Evolutionary conservation across 2,113 vertebrate genomes (phyloP).

Genomic region (Cygnus atratus): DNA sequence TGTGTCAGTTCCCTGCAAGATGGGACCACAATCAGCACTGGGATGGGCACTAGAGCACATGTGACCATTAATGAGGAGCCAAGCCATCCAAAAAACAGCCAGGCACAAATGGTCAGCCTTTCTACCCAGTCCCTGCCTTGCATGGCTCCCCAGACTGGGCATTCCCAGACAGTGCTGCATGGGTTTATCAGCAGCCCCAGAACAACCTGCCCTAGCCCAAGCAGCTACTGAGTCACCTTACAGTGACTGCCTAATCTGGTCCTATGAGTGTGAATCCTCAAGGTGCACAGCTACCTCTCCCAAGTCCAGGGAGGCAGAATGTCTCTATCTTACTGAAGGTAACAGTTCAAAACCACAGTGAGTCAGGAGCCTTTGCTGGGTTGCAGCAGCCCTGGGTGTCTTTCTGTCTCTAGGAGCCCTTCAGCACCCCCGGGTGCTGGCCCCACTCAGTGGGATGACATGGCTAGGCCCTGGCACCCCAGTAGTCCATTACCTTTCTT

Average conservation of each 20-base stretch:
- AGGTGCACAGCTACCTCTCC: background rate
- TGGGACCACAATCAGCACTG: fast-evolving
- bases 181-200: background rate
- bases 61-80: fast-evolving
- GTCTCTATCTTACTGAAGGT: background rate
- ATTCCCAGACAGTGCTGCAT: no score
- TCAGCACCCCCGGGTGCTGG: fast-evolving
- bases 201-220: background rate
- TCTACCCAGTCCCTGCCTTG: background rate
- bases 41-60: background rate
- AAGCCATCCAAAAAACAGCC: background rate
- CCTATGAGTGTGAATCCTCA: no score
- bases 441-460: no score
- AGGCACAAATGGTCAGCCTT: background rate
- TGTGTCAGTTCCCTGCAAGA: background rate
- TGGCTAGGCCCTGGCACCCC: background rate
- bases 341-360: background rate
- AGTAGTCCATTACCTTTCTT: background rate
- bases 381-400: background rate
- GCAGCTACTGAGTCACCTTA: background rate
- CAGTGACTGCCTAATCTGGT: fast-evolving
- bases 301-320: background rate
- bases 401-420: background rate
- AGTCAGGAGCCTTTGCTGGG: background rate
- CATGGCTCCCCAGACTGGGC: background rate